A percentile compares a stretch with the other conserved stretches of the same genome.
Evolutionary conservation across 2,888 invertebrate species (phyloP).

Genomic region (Allacma fusca): DNA sequence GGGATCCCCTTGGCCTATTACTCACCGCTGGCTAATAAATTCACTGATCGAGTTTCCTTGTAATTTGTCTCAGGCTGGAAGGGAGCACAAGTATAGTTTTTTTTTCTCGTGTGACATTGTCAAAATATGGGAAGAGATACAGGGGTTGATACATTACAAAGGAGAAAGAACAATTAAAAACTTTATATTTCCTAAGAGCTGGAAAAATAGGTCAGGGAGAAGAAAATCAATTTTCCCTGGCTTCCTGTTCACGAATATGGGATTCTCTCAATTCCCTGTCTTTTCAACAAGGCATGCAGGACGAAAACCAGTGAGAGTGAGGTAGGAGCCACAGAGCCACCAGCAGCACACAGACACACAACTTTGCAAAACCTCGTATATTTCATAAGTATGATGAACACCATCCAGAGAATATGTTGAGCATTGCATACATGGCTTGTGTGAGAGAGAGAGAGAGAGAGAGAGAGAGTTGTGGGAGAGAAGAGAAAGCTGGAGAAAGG

Average conservation of each 20-base stretch:
- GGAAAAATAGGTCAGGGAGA: slow-evolving; percentile 33
- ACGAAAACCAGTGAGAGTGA: slow-evolving; percentile 11
- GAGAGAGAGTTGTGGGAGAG: too few relatives aligned
- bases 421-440: not conserved
- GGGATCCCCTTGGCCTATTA: not conserved
- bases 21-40: slow-evolving; percentile 15
- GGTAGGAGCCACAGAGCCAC: slow-evolving; percentile 9
- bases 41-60: slow-evolving; percentile 1
- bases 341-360: slow-evolving; percentile 1
- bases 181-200: slow-evolving; percentile 29
- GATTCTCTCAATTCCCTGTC: slow-evolving; percentile 23
- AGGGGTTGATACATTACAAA: not conserved
- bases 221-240: slow-evolving; percentile 30
- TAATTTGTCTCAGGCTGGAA: slow-evolving; percentile 13
- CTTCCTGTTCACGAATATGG: slow-evolving; percentile 27
- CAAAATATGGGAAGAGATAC: slow-evolving; percentile 2
- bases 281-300: slow-evolving; percentile 14
- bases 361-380: not conserved
- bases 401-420: not conserved
- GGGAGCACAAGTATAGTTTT: not conserved
- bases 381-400: not conserved
- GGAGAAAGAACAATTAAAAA: slow-evolving; percentile 30
- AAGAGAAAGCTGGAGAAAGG: not conserved
- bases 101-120: not conserved
- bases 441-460: slow-evolving; percentile 2